Evolutionary conservation across 2,888 invertebrate genomes (phyloP).

Genomic region (Pammene aurita): DNA sequence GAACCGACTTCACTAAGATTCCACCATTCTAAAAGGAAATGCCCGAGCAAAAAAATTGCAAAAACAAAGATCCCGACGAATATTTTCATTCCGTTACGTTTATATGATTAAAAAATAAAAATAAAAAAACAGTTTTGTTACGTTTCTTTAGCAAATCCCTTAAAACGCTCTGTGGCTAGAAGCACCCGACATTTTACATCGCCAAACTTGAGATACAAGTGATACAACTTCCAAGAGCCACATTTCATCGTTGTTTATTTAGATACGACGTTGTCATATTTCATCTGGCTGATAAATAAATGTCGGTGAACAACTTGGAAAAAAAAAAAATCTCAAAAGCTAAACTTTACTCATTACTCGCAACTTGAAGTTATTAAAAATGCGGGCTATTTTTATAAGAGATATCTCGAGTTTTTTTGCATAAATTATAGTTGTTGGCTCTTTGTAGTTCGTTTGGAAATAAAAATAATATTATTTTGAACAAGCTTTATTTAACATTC

Average conservation of each 20-base stretch:
- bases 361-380: slow-evolving; percentile 31
- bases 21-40: too few species aligned
- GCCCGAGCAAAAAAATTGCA: too few species aligned
- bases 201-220: neutral
- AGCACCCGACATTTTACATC: neutral
- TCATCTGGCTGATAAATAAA: slow-evolving; percentile 34
- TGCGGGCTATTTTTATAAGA: slow-evolving; percentile 27
- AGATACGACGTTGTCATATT: slow-evolving; percentile 35
- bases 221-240: neutral
- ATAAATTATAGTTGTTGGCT: slow-evolving; percentile 25
- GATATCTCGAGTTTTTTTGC: slow-evolving; percentile 25
- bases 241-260: slow-evolving; percentile 28
- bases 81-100: too few species aligned
- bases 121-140: too few species aligned
- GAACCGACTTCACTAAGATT: too few species aligned
- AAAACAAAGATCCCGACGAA: too few species aligned
- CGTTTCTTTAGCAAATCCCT: too few species aligned
- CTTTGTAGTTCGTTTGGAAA: neutral
- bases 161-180: neutral
- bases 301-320: slow-evolving; percentile 25
- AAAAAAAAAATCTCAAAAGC: slow-evolving; percentile 47
- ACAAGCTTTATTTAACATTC: neutral
- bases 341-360: slow-evolving; percentile 41
- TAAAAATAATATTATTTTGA: neutral
- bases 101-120: too few species aligned